Evolutionary conservation across 2,888 invertebrate species (phyloP).

Genomic region (Gibbula magus): DNA sequence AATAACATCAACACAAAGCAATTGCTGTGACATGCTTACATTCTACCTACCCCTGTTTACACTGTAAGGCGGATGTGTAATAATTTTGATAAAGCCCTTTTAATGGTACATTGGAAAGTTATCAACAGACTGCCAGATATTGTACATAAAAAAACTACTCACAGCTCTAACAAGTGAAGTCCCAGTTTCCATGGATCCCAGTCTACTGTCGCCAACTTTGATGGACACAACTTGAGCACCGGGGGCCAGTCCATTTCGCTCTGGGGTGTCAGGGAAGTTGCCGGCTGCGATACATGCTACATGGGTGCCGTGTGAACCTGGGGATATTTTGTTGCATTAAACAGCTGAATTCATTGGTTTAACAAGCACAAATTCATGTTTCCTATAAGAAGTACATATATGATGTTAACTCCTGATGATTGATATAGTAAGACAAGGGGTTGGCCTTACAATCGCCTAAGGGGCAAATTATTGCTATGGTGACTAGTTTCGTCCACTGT

Average conservation of each 20-base stretch:
- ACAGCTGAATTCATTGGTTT: background rate
- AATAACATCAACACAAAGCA: too few relatives aligned
- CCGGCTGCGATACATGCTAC: conserved; percentile 97
- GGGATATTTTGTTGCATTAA: background rate
- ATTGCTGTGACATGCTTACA: too few relatives aligned
- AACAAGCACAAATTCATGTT: background rate
- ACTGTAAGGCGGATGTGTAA: too few relatives aligned
- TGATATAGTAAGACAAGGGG: background rate
- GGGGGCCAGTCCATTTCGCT: conserved; percentile 95
- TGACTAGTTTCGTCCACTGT: too few relatives aligned
- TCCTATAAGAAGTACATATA: background rate
- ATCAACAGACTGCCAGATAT: too few relatives aligned
- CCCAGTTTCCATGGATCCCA: conserved; percentile 98
- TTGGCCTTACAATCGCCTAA: background rate
- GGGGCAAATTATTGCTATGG: too few relatives aligned
- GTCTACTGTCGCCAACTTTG: conserved; percentile 91
- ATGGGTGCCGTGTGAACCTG: conserved; percentile 97
- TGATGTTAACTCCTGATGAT: background rate
- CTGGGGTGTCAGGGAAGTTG: conserved; percentile 88
- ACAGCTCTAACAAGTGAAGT: conserved; percentile 93
- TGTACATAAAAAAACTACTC: conserved; percentile 69
- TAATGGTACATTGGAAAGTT: too few relatives aligned
- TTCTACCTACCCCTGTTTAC: too few relatives aligned
- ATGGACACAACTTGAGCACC: conserved; percentile 95
- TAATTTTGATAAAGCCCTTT: too few relatives aligned